These are phyloP conservation scores for Gavialis gangeticus DNA, from an alignment of 2,113 vertebrate genomes.

Conservation along the genomic window DNA sequence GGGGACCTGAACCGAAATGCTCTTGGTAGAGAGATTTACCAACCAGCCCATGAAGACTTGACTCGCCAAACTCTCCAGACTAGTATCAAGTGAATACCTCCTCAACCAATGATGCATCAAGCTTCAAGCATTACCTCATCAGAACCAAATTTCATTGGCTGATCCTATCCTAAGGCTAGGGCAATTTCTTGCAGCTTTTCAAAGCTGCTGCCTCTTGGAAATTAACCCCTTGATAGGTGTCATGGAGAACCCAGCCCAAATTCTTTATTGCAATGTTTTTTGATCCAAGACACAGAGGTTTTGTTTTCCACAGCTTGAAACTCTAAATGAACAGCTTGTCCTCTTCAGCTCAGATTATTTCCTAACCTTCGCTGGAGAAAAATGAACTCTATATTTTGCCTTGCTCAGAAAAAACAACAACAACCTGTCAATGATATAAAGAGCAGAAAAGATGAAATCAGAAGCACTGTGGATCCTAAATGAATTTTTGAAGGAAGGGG, in stretches of 20 bases:
- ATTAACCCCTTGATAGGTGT: conserved; percentile 56
- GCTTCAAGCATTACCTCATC: conserved; percentile 71
- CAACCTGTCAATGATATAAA: not conserved
- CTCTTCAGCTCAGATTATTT: not conserved
- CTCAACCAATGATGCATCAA: conserved; percentile 43
- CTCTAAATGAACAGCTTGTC: not conserved
- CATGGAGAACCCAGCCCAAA: not conserved
- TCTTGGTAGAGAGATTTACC: conserved; percentile 62
- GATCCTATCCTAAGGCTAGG: conserved; percentile 41
- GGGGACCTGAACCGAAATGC: not conserved
- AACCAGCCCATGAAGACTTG: conserved; percentile 43
- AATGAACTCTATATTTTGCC: conserved; percentile 12
- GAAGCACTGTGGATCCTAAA: not conserved
- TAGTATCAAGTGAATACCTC: conserved; percentile 19
- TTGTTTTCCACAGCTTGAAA: not conserved
- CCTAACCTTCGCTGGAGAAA: conserved; percentile 31
- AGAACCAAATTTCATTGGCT: conserved; percentile 57
- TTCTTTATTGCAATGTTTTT: not conserved
- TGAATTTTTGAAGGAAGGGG: not conserved
- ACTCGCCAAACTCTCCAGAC: conserved; percentile 57
- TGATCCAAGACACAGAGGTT: not conserved
- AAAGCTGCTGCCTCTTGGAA: conserved; percentile 61
- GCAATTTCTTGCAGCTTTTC: conserved; percentile 54
- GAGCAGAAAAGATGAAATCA: not conserved
- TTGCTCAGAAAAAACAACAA: conserved; percentile 1